Conservation (phyloP, 2,888 invertebrate species). For the Amblyteles armatorius region DNA sequence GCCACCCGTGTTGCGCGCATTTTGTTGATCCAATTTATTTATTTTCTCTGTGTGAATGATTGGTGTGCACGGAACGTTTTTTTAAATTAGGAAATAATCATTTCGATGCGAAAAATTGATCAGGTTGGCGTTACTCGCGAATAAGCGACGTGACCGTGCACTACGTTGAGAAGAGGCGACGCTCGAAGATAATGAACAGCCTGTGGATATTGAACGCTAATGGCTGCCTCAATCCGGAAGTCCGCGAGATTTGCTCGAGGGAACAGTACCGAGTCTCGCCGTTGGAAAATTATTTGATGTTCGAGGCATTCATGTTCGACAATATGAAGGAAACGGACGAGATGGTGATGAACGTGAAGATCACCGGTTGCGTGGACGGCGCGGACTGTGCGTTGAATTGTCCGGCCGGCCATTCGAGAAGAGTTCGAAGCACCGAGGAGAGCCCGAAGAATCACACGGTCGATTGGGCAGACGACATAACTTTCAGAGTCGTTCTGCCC, state of each 20-base stretch:
- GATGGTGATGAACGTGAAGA: constrained; percentile 86
- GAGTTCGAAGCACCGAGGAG: constrained; percentile 68
- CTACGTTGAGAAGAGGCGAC: constrained; percentile 72
- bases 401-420: constrained; percentile 73
- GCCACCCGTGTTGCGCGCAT: too few species aligned
- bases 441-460: constrained; percentile 71
- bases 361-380: constrained; percentile 86
- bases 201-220: constrained; percentile 77
- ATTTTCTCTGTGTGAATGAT: not conserved
- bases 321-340: constrained; percentile 87
- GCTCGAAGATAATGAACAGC: constrained; percentile 76
- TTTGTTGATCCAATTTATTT: too few species aligned
- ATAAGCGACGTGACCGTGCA: constrained; percentile 85
- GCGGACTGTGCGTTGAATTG: constrained; percentile 85
- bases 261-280: constrained; percentile 79
- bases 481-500: constrained; percentile 72
- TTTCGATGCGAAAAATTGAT: constrained; percentile 10
- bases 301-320: constrained; percentile 87
- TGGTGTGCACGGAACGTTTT: not conserved
- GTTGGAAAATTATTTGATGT: constrained; percentile 79
- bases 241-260: constrained; percentile 75
- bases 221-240: constrained; percentile 77
- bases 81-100: constrained; percentile 7
- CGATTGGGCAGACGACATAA: constrained; percentile 76
- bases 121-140: constrained; percentile 86